Conservation (phyloP, 2,113 vertebrate species). For the Pampusana beccarii region DNA sequence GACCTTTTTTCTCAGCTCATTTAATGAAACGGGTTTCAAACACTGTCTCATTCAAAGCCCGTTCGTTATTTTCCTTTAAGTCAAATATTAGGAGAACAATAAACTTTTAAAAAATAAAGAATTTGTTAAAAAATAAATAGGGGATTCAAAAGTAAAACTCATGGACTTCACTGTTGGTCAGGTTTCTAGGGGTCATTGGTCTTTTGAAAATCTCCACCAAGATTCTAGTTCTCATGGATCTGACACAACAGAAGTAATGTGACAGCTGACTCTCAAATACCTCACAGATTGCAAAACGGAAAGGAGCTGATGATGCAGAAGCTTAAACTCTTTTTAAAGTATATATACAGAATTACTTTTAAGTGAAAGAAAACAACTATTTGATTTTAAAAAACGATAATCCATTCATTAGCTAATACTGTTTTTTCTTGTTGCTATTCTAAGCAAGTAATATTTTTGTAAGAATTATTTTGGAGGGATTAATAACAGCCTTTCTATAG, state of each 20-base stretch:
- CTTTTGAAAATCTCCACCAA: neutral
- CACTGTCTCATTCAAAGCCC: neutral
- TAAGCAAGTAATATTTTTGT: neutral
- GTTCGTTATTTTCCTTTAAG: neutral
- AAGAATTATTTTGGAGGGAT: neutral
- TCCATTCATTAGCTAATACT: neutral
- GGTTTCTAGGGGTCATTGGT: neutral
- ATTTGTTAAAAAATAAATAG: neutral
- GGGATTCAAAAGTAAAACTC: neutral
- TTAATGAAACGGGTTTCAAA: neutral
- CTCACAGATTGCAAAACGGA: neutral
- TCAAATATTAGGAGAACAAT: neutral
- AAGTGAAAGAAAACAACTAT: neutral
- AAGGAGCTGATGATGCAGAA: neutral
- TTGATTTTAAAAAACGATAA: neutral
- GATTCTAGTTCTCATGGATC: neutral
- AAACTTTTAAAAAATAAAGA: neutral
- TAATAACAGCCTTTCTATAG: neutral
- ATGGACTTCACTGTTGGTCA: neutral
- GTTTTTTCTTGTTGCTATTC: neutral
- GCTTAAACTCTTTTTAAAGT: neutral
- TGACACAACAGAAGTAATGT: neutral
- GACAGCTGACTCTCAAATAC: neutral
- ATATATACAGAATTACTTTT: neutral
- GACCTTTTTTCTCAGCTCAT: neutral